Evolutionary conservation across 2,113 vertebrate species (phyloP).

Genomic region (Austrofundulus limnaeus): DNA sequence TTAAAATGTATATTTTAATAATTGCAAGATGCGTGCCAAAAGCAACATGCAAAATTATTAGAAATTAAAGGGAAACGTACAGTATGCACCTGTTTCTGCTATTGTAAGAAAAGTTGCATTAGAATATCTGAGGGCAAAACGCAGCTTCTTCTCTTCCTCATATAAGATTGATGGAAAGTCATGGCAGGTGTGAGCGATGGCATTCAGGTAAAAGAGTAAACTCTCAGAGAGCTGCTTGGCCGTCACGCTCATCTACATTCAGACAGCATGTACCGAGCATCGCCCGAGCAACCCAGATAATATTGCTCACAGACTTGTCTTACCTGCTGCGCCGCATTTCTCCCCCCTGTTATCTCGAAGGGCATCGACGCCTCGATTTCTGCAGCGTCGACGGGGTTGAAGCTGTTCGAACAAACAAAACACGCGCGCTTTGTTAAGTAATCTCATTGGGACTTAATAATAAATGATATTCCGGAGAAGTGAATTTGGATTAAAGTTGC

Average conservation of each 20-base stretch:
- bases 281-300: slow-evolving; percentile 36
- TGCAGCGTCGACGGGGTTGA: slow-evolving; percentile 9
- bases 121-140: slow-evolving; percentile 13
- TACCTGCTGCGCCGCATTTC: slow-evolving; percentile 72
- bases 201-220: slow-evolving; percentile 24
- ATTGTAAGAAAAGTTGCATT: no score
- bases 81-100: no score
- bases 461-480: slow-evolving; percentile 3
- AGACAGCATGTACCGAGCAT: slow-evolving; percentile 29
- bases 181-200: slow-evolving; percentile 15
- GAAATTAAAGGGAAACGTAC: no score
- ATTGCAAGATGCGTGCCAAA: no score
- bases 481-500: no score
- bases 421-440: slow-evolving; percentile 5
- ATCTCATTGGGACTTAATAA: slow-evolving; percentile 2
- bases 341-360: slow-evolving; percentile 29
- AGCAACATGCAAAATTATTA: no score
- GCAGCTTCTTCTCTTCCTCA: slow-evolving; percentile 14
- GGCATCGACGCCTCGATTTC: slow-evolving; percentile 20
- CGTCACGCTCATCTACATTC: slow-evolving; percentile 47
- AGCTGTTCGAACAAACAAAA: slow-evolving; percentile 28
- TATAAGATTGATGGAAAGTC: slow-evolving; percentile 19
- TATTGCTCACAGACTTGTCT: slow-evolving; percentile 58
- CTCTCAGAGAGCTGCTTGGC: slow-evolving; percentile 41
- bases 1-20: no score